phyloP scores from a whole-genome alignment of 2,888 invertebrate species.

The Oeneis ivallda region DNA sequence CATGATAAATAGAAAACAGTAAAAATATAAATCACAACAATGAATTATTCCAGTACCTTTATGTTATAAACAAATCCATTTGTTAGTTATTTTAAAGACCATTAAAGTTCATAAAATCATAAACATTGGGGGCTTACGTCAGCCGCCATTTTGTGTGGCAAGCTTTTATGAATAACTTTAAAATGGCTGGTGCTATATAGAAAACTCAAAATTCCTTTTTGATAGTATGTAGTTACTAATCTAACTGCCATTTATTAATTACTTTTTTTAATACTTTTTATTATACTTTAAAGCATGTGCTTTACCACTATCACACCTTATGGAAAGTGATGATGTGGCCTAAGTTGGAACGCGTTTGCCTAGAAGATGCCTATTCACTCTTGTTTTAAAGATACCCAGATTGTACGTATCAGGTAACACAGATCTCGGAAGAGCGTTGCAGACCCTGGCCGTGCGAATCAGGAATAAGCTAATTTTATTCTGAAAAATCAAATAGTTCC shows the following conservation, averaged over 20 bases:
- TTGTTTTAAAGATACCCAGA: too few species aligned
- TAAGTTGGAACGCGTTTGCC: too few species aligned
- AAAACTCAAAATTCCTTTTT: background rate
- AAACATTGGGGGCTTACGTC: background rate
- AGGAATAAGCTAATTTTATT: too few species aligned
- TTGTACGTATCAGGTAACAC: too few species aligned
- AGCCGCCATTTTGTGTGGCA: constrained; percentile 12
- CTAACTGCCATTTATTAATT: background rate
- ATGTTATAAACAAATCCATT: constrained; percentile 11
- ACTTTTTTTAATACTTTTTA: too few species aligned
- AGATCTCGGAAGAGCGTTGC: too few species aligned
- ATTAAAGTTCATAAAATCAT: constrained; percentile 1
- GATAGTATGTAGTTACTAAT: background rate
- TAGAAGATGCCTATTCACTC: too few species aligned
- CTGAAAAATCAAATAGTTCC: too few species aligned
- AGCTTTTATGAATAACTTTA: constrained; percentile 7
- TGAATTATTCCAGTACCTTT: background rate
- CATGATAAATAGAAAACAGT: constrained; percentile 14
- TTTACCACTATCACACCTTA: too few species aligned
- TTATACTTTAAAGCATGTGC: too few species aligned
- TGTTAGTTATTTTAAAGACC: constrained; percentile 35
- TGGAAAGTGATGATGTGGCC: too few species aligned
- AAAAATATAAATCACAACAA: constrained; percentile 7
- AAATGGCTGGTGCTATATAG: constrained; percentile 3
- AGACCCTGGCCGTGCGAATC: too few species aligned